Percentiles rank a stretch among this genome's conserved stretches.
These are phyloP conservation scores for Orientallactaga bullata DNA, from an alignment of 2,113 vertebrate genomes.

Conservation along the genomic window DNA sequence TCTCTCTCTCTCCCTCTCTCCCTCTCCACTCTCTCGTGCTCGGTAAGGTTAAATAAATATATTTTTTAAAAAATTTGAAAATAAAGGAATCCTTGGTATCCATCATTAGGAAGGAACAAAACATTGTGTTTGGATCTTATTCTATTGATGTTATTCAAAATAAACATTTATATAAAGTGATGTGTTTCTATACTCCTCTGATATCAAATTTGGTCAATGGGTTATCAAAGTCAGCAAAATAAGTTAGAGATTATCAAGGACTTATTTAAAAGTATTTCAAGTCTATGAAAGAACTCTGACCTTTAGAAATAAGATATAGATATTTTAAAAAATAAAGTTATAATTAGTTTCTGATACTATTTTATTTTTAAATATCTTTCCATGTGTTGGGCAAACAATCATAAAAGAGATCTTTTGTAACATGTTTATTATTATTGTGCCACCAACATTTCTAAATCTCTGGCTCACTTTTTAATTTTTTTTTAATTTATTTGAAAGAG, in stretches of 20 bases:
- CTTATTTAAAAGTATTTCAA: too few relatives aligned
- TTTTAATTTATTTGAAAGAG: neutral
- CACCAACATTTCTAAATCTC: constrained; percentile 58
- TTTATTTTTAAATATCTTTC: constrained; percentile 78
- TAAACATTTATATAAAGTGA: neutral
- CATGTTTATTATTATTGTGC: constrained; percentile 65
- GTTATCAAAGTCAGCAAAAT: too few relatives aligned
- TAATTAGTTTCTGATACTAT: neutral
- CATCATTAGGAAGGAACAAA: neutral
- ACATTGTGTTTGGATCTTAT: neutral
- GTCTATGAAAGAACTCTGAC: too few relatives aligned
- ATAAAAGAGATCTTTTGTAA: constrained; percentile 81
- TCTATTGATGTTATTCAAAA: neutral
- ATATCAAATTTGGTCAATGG: too few relatives aligned
- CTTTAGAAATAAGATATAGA: too few relatives aligned
- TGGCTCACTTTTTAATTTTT: neutral
- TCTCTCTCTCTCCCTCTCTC: too few relatives aligned
- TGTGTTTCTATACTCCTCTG: too few relatives aligned
- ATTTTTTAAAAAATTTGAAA: too few relatives aligned
- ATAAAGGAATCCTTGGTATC: neutral
- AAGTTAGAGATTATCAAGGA: too few relatives aligned
- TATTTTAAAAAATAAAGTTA: too few relatives aligned
- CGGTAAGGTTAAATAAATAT: too few relatives aligned
- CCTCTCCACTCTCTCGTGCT: too few relatives aligned
- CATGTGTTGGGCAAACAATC: constrained; percentile 77